phyloP scores from a whole-genome alignment of 2,888 invertebrate genomes.

The Synanthedon tipuliformis region DNA sequence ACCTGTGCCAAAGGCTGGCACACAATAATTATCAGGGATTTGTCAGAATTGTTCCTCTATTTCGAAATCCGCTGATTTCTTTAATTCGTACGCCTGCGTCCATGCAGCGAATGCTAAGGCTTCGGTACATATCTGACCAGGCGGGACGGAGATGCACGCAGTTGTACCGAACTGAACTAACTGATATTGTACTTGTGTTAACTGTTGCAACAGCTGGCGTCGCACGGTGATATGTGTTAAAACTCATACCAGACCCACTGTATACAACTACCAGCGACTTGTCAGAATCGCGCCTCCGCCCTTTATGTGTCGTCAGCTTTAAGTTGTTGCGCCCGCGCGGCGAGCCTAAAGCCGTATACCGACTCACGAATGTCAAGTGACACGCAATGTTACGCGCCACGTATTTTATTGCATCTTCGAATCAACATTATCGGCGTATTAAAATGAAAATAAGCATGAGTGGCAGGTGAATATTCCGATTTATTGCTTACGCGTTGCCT shows the following conservation, averaged over 20 bases:
- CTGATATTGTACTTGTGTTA: too few species aligned
- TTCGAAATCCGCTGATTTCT: conserved; percentile 45
- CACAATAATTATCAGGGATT: too few species aligned
- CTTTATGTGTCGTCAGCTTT: conserved; percentile 50
- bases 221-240: too few species aligned
- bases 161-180: too few species aligned
- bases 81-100: conserved; percentile 24
- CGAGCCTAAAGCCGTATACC: conserved; percentile 23
- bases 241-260: too few species aligned
- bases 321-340: conserved; percentile 13
- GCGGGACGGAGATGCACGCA: too few species aligned
- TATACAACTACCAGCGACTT: too few species aligned
- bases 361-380: conserved; percentile 42
- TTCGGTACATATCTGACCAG: too few species aligned
- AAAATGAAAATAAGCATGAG: conserved; percentile 24
- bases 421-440: conserved; percentile 21
- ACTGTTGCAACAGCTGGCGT: too few species aligned
- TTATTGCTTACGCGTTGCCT: conserved; percentile 20
- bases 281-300: conserved; percentile 5
- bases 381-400: conserved; percentile 35
- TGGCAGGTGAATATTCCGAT: conserved; percentile 31
- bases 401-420: conserved; percentile 28
- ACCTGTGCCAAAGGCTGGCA: too few species aligned
- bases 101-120: not conserved
- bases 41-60: conserved; percentile 5